Evolutionary conservation across 1,140 invertebrate species (phyloP).

Genomic region (Triops cancriformis): DNA sequence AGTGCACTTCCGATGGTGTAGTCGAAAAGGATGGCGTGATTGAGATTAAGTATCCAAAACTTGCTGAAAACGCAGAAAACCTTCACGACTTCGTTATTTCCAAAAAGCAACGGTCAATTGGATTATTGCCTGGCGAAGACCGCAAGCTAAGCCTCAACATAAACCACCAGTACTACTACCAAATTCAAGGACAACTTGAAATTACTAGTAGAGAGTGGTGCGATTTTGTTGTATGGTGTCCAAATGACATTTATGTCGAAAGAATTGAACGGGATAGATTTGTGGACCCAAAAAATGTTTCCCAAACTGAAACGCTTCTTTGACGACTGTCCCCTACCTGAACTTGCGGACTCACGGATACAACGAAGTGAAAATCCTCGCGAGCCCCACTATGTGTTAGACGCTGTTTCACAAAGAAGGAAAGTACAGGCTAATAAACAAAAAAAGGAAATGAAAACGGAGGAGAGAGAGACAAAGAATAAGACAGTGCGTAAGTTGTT

Average conservation of each 20-base stretch:
- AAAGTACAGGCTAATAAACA: not conserved
- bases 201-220: no score
- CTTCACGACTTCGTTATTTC: not conserved
- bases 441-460: no score
- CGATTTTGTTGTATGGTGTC: no score
- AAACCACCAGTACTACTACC: slow-evolving; percentile 29
- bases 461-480: no score
- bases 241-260: slow-evolving; percentile 28
- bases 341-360: slow-evolving; percentile 34
- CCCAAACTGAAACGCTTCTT: slow-evolving; percentile 26
- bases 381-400: not conserved
- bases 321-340: slow-evolving; percentile 27
- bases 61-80: slow-evolving; percentile 28
- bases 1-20: slow-evolving; percentile 40
- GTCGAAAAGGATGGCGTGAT: slow-evolving; percentile 35
- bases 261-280: slow-evolving; percentile 29
- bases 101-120: not conserved
- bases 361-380: not conserved
- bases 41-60: slow-evolving; percentile 38
- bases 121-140: not conserved
- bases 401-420: not conserved
- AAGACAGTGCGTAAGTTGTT: no score
- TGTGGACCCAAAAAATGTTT: slow-evolving; percentile 33
- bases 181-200: no score
- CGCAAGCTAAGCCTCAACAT: slow-evolving; percentile 21